Evolutionary conservation across 2,888 invertebrate species (phyloP).

Genomic region (Oscheius sp.): DNA sequence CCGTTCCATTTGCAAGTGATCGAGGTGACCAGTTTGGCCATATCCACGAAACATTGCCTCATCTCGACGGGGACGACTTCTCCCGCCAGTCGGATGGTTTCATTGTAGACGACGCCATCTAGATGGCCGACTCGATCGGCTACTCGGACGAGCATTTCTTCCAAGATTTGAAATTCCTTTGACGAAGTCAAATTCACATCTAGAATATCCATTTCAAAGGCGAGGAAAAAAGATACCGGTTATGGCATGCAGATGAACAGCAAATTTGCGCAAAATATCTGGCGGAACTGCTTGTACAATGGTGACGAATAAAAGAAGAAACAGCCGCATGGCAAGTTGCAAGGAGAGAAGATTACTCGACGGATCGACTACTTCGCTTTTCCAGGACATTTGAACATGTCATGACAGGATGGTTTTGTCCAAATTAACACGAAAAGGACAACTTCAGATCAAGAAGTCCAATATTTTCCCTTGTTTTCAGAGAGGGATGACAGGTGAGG

Average conservation of each 20-base stretch:
- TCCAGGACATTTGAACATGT: background rate
- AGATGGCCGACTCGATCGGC: background rate
- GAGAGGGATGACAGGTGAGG: too few relatives aligned
- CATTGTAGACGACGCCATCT: background rate
- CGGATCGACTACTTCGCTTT: background rate
- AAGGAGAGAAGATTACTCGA: background rate
- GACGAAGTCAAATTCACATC: background rate
- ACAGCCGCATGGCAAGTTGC: conserved; percentile 1
- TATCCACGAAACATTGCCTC: background rate
- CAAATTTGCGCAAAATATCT: background rate
- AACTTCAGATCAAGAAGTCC: too few relatives aligned
- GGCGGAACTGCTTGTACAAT: conserved; percentile 12
- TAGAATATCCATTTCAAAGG: too few relatives aligned
- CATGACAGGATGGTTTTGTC: background rate
- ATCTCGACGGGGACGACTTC: background rate
- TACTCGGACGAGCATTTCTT: background rate
- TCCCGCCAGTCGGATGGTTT: background rate
- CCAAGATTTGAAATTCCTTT: background rate
- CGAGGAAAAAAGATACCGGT: background rate
- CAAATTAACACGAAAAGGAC: too few relatives aligned
- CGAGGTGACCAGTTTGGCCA: background rate
- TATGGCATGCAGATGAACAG: background rate
- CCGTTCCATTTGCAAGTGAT: background rate
- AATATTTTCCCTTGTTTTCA: too few relatives aligned
- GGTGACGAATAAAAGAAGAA: background rate